Evolutionary conservation across 1,140 invertebrate species (phyloP).

Genomic region (Brachionus rubens): DNA sequence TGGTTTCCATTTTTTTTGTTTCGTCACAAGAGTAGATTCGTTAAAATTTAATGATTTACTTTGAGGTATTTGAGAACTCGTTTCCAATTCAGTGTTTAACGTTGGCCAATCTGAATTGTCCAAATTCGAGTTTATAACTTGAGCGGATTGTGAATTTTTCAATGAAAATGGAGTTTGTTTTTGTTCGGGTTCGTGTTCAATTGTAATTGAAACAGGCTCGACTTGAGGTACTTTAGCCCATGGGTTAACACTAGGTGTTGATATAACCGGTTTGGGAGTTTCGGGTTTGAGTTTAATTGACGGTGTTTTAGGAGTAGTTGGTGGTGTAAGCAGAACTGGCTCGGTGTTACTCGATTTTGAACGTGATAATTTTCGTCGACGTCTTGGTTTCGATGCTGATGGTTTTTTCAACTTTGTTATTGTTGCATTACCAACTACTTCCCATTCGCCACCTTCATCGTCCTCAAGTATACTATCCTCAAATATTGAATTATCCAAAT

Average conservation of each 20-base stretch:
- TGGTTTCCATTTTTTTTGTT: constrained; percentile 31
- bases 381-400: not conserved
- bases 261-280: not conserved
- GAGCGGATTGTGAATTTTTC: constrained; percentile 8
- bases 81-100: not conserved
- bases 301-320: not conserved
- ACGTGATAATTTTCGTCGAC: not conserved
- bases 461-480: constrained; percentile 29
- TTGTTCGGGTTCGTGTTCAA: not conserved
- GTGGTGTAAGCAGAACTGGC: not conserved
- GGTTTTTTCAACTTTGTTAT: constrained; percentile 1
- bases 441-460: constrained; percentile 14
- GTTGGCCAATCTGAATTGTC: constrained; percentile 37
- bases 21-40: not conserved
- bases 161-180: not conserved
- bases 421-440: not conserved
- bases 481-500: constrained; percentile 10
- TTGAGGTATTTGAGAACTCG: not conserved
- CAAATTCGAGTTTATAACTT: not conserved
- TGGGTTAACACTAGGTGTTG: not conserved
- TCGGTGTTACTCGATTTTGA: not conserved
- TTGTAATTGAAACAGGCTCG: not conserved
- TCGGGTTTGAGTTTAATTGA: not conserved
- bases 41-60: constrained; percentile 22
- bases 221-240: constrained; percentile 26